phyloP scores from a whole-genome alignment of 2,797 vertebrate species.

The Telmatherina bonti region DNA sequence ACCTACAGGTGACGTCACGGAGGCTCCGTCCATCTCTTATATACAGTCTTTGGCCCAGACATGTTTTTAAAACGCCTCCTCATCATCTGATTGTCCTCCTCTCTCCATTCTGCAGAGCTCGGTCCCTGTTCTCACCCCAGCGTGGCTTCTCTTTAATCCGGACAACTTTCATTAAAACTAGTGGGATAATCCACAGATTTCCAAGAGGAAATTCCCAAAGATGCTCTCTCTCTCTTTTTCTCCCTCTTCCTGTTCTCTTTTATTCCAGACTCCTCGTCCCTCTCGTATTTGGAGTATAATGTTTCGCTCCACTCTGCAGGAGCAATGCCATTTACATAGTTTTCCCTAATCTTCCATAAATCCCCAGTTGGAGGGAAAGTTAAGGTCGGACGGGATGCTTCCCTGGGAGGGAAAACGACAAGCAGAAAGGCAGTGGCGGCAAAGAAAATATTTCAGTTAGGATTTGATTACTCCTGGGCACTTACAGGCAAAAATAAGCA shows the following conservation, averaged over 20 bases:
- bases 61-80: conserved; percentile 1
- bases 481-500: conserved; percentile 79
- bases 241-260: conserved; percentile 11
- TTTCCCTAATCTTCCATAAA: conserved; percentile 78
- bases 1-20: too few relatives aligned
- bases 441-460: conserved; percentile 80
- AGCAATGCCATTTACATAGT: conserved; percentile 78
- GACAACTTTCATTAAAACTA: conserved; percentile 74
- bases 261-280: conserved; percentile 36
- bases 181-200: conserved; percentile 76
- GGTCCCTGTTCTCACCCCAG: conserved; percentile 16
- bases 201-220: conserved; percentile 64
- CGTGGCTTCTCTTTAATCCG: conserved; percentile 66
- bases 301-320: conserved; percentile 63
- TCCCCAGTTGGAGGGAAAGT: conserved; percentile 59
- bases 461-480: conserved; percentile 78
- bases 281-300: conserved; percentile 50
- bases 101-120: conserved; percentile 12
- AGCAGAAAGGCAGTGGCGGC: conserved; percentile 61
- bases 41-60: too few relatives aligned
- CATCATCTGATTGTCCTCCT: conserved; percentile 41
- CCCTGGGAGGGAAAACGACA: conserved; percentile 60
- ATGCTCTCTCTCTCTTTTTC: conserved; percentile 24
- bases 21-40: too few relatives aligned
- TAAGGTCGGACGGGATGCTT: conserved; percentile 45